A percentile compares a stretch with the other conserved stretches of the same genome.
These are phyloP conservation scores for Hypotaenidia philippensis DNA, from an alignment of 2,797 vertebrate genomes.

Conservation along the genomic window DNA sequence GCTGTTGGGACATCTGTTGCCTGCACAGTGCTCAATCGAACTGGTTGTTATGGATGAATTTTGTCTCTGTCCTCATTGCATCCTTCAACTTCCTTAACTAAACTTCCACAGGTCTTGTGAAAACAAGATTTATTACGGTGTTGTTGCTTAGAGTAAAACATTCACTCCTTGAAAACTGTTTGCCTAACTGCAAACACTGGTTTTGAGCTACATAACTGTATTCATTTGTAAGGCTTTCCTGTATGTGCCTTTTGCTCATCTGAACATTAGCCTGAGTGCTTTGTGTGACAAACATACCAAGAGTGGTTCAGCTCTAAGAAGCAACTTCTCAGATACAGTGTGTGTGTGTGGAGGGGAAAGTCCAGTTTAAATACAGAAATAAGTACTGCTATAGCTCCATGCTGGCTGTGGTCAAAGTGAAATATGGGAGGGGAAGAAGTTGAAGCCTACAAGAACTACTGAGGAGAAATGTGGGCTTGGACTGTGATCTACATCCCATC, in stretches of 20 bases:
- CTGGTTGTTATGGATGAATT: not conserved
- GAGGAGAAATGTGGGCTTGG: not conserved
- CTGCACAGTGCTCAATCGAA: not conserved
- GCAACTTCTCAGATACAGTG: rapidly evolving
- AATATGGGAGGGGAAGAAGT: not conserved
- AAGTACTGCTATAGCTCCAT: not conserved
- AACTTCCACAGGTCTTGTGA: not conserved
- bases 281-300: not conserved
- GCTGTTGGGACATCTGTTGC: not conserved
- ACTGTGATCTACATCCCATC: not conserved
- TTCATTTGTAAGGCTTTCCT: not conserved
- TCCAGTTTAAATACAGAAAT: not conserved
- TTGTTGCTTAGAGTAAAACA: not conserved
- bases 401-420: not conserved
- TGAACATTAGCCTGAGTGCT: not conserved
- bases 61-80: not conserved
- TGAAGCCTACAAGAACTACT: not conserved
- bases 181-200: not conserved
- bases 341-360: not conserved
- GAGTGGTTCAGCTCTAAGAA: not conserved
- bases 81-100: not conserved
- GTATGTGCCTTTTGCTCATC: not conserved
- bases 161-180: not conserved
- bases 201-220: not conserved
- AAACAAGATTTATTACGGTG: not conserved